Evolutionary conservation across 2,113 vertebrate species (phyloP), one percentile per base, ranked within the genome.

Genomic region (Brachypteracias leptosomus): DNA sequence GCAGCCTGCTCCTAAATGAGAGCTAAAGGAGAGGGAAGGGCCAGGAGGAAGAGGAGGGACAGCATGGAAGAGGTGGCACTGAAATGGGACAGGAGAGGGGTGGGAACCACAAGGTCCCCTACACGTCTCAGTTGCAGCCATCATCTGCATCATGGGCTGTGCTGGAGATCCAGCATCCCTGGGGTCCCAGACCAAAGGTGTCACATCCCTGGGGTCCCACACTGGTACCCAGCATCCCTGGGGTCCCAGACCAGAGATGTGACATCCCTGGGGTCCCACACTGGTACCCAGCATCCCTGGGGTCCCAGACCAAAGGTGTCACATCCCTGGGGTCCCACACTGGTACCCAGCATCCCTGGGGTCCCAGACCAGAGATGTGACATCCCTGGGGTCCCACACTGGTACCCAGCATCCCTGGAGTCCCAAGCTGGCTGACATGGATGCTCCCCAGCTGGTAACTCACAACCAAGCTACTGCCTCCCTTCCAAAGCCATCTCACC

Each of bases 1-100:
- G 92, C 72, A 88, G 95, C 93, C 92, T 66, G 21, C 36, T 92
- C 33, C 81, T 90, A 97, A 97, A 97, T 33, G 90, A 93, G 94
- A 91, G 73, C 59, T 95, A 72, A 96, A 77, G 90, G 88, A 91
- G 97, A 85, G 58, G 22, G 72, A 83, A 72, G 71, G 57, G 13
- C 20, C 76, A 29, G 29, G 11, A n/a, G 77, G 62, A 40, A 11
- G 38, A 35, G 20, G 16, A 42, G 17, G 22, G 8, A 16, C 38
- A 14, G 16, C 6, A 2, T 2, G 29, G n/a, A 57, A 33, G 54
- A 57, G 31, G 0, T 31, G 67, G 13, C 59, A 54, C 51, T 1
- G 1, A 20, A 6, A 3, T 16, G 51, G 72, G 65, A 54, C 29
- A 19, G 31, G 35, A 55, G 31, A 29, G 52, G 26, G 19, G 46